Evolutionary conservation across 2,888 invertebrate species (phyloP).

Genomic region (Melangyna quadrimaculata): DNA sequence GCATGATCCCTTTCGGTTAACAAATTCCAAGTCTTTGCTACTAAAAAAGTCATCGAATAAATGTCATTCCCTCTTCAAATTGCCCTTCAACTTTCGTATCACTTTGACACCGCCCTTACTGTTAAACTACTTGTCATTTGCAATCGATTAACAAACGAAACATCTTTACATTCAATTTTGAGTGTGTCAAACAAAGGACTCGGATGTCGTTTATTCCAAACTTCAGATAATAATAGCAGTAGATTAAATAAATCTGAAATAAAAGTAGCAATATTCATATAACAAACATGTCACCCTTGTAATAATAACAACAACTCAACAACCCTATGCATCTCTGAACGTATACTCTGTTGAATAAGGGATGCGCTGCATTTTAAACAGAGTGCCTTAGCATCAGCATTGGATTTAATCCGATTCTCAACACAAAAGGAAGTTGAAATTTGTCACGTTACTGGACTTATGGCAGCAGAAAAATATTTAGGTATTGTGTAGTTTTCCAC

Average conservation of each 20-base stretch:
- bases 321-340: background rate
- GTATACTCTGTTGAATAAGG: conserved; percentile 45
- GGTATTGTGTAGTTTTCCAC: conserved; percentile 30
- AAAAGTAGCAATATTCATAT: conserved; percentile 44
- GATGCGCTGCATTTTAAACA: conserved; percentile 9
- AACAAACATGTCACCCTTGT: conserved; percentile 18
- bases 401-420: conserved; percentile 62
- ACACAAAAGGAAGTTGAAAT: conserved; percentile 67
- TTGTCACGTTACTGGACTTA: conserved; percentile 69
- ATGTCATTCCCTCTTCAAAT: conserved; percentile 13
- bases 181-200: conserved; percentile 4
- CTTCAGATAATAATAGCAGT: conserved; percentile 27
- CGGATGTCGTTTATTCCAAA: conserved; percentile 22
- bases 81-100: conserved; percentile 19
- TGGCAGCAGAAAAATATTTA: conserved; percentile 49
- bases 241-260: conserved; percentile 43
- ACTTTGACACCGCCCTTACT: conserved; percentile 55
- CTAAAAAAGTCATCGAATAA: background rate
- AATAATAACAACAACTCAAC: background rate
- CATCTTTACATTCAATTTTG: background rate
- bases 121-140: conserved; percentile 44
- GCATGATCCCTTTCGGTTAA: no score
- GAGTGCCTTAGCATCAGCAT: background rate
- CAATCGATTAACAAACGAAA: conserved; percentile 28
- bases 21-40: background rate